Percentiles rank a stretch among this genome's conserved stretches.
Evolutionary conservation across 64 coral and sea anemone genomes (phyloP).

Genomic region (Acropora yongei): DNA sequence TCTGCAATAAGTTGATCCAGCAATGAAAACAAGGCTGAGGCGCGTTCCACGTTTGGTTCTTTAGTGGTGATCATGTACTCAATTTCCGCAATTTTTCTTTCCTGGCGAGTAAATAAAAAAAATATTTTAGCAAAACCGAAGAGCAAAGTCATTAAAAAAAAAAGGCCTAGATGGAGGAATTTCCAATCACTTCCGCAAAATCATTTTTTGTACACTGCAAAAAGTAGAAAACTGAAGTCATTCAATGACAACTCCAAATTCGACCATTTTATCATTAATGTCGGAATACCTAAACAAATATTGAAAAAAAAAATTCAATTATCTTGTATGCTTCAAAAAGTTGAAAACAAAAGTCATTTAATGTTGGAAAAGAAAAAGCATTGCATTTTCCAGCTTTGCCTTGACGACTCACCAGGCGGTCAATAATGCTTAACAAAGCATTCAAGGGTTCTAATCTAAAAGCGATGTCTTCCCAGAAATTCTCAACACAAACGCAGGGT

Average conservation of each 20-base stretch:
- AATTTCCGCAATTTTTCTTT: constrained; percentile 32
- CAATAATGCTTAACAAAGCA: constrained; percentile 64
- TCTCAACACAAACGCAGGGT: constrained; percentile 87
- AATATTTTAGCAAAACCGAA: not conserved
- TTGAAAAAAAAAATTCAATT: too few relatives aligned
- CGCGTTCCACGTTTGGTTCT: constrained; percentile 13
- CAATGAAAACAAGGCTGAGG: constrained; percentile 23
- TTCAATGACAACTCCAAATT: too few relatives aligned
- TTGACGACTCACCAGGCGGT: constrained; percentile 56
- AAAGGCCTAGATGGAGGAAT: too few relatives aligned
- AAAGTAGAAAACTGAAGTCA: too few relatives aligned
- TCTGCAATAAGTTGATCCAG: constrained; percentile 64
- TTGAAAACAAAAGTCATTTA: too few relatives aligned
- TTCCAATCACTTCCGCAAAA: too few relatives aligned
- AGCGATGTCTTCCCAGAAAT: constrained; percentile 89
- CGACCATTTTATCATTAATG: too few relatives aligned
- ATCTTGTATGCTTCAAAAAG: too few relatives aligned
- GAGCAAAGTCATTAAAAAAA: not conserved
- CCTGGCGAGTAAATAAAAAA: not conserved
- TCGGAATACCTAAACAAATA: too few relatives aligned
- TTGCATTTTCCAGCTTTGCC: not conserved
- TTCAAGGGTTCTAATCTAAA: constrained; percentile 90
- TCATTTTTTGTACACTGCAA: too few relatives aligned
- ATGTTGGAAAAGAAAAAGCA: not conserved
- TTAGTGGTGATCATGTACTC: constrained; percentile 9